Base-by-base conservation (phyloP, 2,113 vertebrate species). In the Dunckerocampus dactyliophorus region DNA sequence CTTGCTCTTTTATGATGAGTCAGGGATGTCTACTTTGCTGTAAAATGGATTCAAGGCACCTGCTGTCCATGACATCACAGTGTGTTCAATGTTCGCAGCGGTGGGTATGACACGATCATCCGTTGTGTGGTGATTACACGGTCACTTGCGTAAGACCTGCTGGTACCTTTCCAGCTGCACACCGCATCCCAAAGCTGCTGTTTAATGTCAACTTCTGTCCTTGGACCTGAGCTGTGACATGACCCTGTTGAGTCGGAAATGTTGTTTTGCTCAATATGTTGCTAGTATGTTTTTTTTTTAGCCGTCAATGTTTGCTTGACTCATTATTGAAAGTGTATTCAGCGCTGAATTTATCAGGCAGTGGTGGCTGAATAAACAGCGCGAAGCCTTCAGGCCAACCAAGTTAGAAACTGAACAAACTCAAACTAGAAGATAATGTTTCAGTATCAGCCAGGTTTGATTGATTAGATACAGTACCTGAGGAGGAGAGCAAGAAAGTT, bases 1-100 rank as follows among this genome's bases (percentile, higher is more conserved):
- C 71, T 76, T 62, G 67, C 66, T 55, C n/a, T 81, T 88, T 90
- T 87, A 87, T 83, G 87, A 89, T 77, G 87, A 89, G 74, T 89
- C 84, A 90, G 80, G 74, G 78, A 76, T 82, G 75, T 74, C 55
- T 63, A 62, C 74, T 66, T 58, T 52, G 28, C 12, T 21, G 47
- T 62, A 62, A n/a, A 65, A 82, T 83, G 72, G 79, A 72, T 75
- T 76, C 49, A 57, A 48, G 39, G 60, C 78, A 82, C 76, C 83
- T 80, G 79, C 20, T 24, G 75, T 47, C 79, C 45, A n/a, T 85
- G 83, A 88, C 84, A 80, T 89, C 83, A 81, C 65, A 58, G 62
- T 7, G 61, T 60, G 34, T 64, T 68, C 28, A 54, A 69, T 50
- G 19, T 37, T 61, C 56, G 57, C 69, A 56, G 64, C 60, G 12